phyloP scores from a whole-genome alignment of 2,113 vertebrate species.

The Mesocricetus auratus region DNA sequence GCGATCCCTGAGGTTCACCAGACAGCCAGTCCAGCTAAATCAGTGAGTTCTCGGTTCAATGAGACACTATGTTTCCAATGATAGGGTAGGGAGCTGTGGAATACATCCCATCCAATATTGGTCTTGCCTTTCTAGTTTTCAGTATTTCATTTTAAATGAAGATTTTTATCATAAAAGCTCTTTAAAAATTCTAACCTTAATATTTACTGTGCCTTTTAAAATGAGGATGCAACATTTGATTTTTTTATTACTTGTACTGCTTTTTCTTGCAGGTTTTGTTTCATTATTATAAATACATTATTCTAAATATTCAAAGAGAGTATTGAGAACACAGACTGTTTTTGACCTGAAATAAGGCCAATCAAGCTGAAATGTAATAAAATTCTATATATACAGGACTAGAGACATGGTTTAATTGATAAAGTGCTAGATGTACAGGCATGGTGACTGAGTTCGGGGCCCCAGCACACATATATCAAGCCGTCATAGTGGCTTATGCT shows the following conservation, averaged over 20 bases:
- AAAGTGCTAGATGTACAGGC: too few species aligned
- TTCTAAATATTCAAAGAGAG: neutral
- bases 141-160: conserved; percentile 21
- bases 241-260: neutral
- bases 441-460: neutral
- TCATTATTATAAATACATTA: neutral
- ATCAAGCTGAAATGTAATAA: neutral
- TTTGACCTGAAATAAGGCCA: neutral
- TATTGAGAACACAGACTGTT: neutral
- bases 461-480: neutral
- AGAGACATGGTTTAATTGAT: too few species aligned
- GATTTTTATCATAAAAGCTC: neutral
- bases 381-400: neutral
- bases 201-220: neutral
- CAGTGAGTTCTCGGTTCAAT: neutral
- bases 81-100: neutral
- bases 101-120: neutral
- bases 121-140: neutral
- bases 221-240: neutral
- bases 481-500: too few species aligned
- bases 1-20: neutral
- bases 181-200: conserved; percentile 30
- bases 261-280: neutral
- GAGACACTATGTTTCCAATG: neutral
- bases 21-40: neutral